These are phyloP conservation scores for Eulemur mongoz DNA, from an alignment of 2,797 vertebrate genomes.

Conservation along the genomic window DNA sequence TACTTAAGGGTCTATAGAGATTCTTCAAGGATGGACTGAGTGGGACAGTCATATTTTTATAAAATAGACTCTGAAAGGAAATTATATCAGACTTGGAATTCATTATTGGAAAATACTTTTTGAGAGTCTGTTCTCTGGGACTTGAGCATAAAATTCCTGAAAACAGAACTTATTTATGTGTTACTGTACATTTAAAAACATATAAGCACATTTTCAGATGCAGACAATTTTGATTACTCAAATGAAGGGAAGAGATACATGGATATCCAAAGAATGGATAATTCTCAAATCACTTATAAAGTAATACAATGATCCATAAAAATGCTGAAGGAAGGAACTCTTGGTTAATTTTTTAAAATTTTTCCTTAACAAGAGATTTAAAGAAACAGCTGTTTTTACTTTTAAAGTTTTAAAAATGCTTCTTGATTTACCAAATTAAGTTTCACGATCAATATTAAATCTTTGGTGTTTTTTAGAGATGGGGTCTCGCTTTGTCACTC, in stretches of 20 bases:
- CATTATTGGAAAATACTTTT: background rate
- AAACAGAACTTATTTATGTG: background rate
- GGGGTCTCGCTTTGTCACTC: background rate
- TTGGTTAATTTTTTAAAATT: conserved; percentile 26
- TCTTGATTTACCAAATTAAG: conserved; percentile 6
- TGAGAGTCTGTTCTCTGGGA: background rate
- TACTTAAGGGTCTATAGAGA: conserved; percentile 17
- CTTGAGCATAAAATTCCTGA: conserved; percentile 34
- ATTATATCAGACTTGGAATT: background rate
- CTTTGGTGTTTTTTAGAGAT: background rate
- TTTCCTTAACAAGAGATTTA: background rate
- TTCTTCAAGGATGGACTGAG: background rate
- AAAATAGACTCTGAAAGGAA: background rate
- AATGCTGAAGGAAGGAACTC: background rate
- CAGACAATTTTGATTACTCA: background rate
- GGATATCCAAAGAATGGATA: background rate
- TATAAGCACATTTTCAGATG: background rate
- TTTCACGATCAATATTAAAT: background rate
- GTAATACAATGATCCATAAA: background rate
- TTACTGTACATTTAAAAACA: conserved; percentile 19
- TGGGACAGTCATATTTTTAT: background rate
- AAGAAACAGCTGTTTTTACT: background rate
- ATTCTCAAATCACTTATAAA: conserved; percentile 1
- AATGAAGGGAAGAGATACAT: background rate
- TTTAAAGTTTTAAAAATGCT: background rate